A percentile compares a stretch with the other conserved stretches of the same genome.
Conservation (phyloP, 2,113 vertebrate species). For the Gavialis gangeticus region DNA sequence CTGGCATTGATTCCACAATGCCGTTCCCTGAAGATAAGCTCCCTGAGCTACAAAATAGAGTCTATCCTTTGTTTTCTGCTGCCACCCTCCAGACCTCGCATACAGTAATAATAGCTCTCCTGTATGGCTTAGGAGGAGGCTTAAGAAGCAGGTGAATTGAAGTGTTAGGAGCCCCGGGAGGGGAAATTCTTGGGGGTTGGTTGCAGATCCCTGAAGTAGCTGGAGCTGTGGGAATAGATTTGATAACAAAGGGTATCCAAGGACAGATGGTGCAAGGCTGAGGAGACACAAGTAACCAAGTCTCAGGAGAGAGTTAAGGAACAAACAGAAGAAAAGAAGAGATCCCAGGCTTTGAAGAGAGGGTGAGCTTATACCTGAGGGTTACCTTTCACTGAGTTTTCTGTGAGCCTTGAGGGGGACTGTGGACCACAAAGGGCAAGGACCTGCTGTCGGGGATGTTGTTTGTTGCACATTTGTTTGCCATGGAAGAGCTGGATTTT, state of each 20-base stretch:
- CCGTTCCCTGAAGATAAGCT: too few species aligned
- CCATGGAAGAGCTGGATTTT: neutral
- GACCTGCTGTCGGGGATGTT: neutral
- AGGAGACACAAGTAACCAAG: neutral
- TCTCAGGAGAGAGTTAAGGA: neutral
- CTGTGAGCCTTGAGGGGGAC: neutral
- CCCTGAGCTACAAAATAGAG: neutral
- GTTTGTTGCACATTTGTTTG: neutral
- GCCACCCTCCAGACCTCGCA: neutral
- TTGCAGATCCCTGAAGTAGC: neutral
- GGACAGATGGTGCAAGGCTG: neutral
- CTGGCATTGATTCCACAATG: too few species aligned
- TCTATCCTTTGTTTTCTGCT: too few species aligned
- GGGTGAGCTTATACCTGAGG: neutral
- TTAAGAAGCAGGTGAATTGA: neutral
- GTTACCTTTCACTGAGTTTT: neutral
- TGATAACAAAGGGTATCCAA: neutral
- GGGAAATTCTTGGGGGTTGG: neutral
- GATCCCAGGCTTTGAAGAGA: neutral
- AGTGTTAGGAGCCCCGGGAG: neutral
- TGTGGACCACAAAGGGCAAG: neutral
- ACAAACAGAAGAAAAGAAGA: neutral
- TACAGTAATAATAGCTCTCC: neutral
- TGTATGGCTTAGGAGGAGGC: neutral
- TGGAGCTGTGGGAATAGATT: neutral